Conservation (phyloP, 2,113 vertebrate species). For the Limanda limanda region DNA sequence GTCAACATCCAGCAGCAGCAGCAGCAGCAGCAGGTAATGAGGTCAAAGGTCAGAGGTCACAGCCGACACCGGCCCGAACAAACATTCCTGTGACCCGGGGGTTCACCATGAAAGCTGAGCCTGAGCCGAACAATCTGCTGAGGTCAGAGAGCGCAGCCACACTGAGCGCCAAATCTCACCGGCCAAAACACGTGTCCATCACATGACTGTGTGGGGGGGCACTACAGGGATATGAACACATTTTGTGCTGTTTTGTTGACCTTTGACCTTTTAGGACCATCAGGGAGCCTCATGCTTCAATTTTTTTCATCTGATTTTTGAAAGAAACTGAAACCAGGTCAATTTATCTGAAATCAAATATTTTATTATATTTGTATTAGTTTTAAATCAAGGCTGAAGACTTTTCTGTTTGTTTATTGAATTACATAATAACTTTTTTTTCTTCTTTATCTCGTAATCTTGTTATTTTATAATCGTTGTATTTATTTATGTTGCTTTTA, state of each 20-base stretch:
- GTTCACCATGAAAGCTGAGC: conserved; percentile 18
- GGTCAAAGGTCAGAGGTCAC: conserved; percentile 52
- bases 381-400: too few relatives aligned
- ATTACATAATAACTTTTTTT: too few relatives aligned
- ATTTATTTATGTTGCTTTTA: too few relatives aligned
- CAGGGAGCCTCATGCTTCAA: not conserved
- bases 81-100: conserved; percentile 20
- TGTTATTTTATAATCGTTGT: too few relatives aligned
- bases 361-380: too few relatives aligned
- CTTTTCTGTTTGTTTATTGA: too few relatives aligned
- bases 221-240: not conserved
- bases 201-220: not conserved
- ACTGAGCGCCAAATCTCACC: not conserved
- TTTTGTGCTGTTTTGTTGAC: not conserved
- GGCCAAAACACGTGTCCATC: not conserved
- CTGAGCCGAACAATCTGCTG: conserved; percentile 26
- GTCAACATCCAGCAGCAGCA: conserved; percentile 22
- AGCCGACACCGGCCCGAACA: conserved; percentile 40
- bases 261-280: not conserved
- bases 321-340: too few relatives aligned
- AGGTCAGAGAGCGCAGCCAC: conserved; percentile 4
- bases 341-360: too few relatives aligned
- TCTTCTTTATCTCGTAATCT: too few relatives aligned
- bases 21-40: conserved; percentile 43
- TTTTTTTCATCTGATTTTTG: too few relatives aligned